Base-by-base conservation (phyloP, 2,797 vertebrate species). In the Oryzias sinensis region DNA sequence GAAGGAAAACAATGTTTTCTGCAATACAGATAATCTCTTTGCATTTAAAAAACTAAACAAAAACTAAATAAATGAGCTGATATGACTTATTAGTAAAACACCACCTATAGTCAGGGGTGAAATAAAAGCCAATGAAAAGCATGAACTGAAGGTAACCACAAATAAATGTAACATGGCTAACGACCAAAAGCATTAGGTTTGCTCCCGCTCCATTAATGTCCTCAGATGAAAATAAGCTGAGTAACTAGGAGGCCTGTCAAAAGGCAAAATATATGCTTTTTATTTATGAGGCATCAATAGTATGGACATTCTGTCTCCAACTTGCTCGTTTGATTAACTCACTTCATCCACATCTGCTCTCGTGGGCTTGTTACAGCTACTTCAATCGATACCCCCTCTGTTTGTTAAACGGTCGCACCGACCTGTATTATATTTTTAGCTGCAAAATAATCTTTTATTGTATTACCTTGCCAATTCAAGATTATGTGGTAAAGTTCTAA, bases 301-400 rank as follows among this genome's bases (percentile, higher is more conserved):
- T 89, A 88, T 90, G 60, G 88, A 89, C 57, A 43, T 82, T 78
- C 64, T 72, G 83, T 86, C 87, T 50, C 50, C 77, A 80, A 66
- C 82, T 72, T 79, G 80, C 74, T 79, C 68, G 68, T 82, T 78
- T 91, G 87, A 91, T 91, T 88, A 88, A 92, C 85, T 90, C 74
- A 68, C 79, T 87, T 86, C 75, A 85, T 88, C 88, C 70, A 46
- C 72, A 75, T 78, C 73, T 74, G 68, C 81, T 85, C 83, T 87
- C 82, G 48, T 15, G 74, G 82, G 80, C 51, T 82, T 84, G 68
- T 83, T 85, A 86, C 81, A 58, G 67, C 79, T 25, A 68, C 73
- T 47, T 42, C 62, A 59, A 82, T 90, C 86, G 51, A 87, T 86
- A 72, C 63, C 49, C 59, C 49, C 64, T 77, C 61, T 84, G 70